phyloP scores from a whole-genome alignment of 2,113 vertebrate genomes.

The Dromas ardeola region DNA sequence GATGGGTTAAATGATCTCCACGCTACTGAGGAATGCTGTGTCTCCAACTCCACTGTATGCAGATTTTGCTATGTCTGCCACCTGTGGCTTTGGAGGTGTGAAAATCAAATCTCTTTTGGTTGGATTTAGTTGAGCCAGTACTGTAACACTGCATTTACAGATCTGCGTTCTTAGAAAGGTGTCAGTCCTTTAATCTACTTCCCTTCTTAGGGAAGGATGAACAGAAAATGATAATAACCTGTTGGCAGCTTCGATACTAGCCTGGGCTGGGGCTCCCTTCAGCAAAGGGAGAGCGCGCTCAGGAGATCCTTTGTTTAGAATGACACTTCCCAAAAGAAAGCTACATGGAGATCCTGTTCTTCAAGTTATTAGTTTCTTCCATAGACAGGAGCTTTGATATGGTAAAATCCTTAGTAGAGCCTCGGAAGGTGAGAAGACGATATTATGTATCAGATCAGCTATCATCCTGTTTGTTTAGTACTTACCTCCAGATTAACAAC shows the following conservation, averaged over 20 bases:
- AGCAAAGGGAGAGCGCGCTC: rapidly evolving
- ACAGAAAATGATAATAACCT: neutral
- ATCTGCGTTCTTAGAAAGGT: neutral
- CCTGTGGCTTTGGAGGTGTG: neutral
- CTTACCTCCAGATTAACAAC: neutral
- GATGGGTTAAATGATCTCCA: neutral
- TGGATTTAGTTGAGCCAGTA: neutral
- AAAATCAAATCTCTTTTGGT: neutral
- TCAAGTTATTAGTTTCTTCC: neutral
- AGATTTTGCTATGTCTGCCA: neutral
- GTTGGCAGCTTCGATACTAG: neutral
- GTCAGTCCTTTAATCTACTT: neutral
- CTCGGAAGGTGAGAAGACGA: neutral
- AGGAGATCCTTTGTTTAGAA: neutral
- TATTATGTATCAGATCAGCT: neutral
- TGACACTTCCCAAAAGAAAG: neutral
- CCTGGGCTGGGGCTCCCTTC: neutral
- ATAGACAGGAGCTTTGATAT: neutral
- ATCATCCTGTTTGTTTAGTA: neutral
- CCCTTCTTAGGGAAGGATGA: neutral
- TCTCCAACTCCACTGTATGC: neutral
- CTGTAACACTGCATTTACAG: neutral
- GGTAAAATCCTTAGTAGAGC: neutral
- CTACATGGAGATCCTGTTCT: neutral
- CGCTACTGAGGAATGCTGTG: neutral